Percentiles rank a stretch among this genome's conserved stretches.
Conservation (phyloP, 1,140 invertebrate genomes). For the Rhizoglyphus robini region DNA sequence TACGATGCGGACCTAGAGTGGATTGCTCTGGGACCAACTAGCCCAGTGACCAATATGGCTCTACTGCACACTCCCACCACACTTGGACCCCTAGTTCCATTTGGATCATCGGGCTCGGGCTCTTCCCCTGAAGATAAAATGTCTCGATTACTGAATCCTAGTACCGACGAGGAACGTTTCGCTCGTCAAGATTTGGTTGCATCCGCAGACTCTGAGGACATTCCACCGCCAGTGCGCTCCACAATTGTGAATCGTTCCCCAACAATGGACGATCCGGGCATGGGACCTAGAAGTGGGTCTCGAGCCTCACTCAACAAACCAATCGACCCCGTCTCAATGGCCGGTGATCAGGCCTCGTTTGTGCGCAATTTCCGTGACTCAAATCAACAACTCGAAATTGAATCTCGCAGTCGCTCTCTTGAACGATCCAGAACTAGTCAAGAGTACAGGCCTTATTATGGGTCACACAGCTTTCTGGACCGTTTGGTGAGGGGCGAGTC, state of each 20-base stretch:
- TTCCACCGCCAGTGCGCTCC: not conserved
- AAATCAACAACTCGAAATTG: constrained; percentile 13
- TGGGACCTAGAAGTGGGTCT: not conserved
- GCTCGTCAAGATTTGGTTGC: not conserved
- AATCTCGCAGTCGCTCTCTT: not conserved
- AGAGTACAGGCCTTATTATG: not conserved
- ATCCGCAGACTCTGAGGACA: constrained; percentile 8
- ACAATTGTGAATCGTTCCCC: not conserved
- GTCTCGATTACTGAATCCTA: not conserved
- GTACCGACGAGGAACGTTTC: not conserved
- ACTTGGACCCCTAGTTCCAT: not conserved
- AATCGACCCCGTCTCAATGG: constrained; percentile 3
- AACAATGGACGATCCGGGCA: not conserved
- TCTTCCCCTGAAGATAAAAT: not conserved
- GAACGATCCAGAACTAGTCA: constrained; percentile 20
- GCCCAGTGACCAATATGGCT: constrained; percentile 24
- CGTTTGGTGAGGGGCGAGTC: constrained; percentile 11
- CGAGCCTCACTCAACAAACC: not conserved
- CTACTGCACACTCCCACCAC: not conserved
- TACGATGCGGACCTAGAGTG: constrained; percentile 52
- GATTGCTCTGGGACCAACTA: constrained; percentile 48
- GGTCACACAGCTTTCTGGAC: not conserved
- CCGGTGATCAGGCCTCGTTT: not conserved
- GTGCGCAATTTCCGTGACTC: not conserved
- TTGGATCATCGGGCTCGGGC: not conserved